phyloP scores from a whole-genome alignment of 2,888 invertebrate species.

The Caenorhabditis sp. region DNA sequence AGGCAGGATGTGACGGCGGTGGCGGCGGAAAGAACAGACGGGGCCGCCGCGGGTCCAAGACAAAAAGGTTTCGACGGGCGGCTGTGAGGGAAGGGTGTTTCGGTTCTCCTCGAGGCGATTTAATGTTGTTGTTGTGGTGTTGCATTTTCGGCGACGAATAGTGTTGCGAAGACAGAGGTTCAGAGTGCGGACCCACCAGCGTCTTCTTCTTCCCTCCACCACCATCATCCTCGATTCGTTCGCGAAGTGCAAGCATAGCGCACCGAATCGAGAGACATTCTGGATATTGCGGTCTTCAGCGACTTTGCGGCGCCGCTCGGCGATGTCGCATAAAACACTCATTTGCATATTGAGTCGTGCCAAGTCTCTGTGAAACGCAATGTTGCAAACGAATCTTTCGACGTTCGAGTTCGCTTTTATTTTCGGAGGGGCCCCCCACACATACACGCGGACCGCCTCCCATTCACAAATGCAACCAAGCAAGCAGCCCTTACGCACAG shows the following conservation, averaged over 20 bases:
- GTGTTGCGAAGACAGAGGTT: conserved; percentile 9
- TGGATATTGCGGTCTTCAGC: conserved; percentile 27
- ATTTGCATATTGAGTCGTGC: conserved; percentile 63
- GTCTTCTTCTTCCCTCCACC: conserved; percentile 32
- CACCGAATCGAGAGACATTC: conserved; percentile 55
- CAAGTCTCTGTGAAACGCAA: conserved; percentile 59
- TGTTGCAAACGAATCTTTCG: conserved; percentile 63
- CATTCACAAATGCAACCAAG: conserved; percentile 62
- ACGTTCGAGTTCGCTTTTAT: conserved; percentile 59
- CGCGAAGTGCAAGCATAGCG: conserved; percentile 60
- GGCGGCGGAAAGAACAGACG: conserved; percentile 20
- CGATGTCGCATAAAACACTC: conserved; percentile 62
- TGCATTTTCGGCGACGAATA: conserved; percentile 43
- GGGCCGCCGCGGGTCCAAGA: conserved; percentile 20
- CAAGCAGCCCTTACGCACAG: conserved; percentile 38
- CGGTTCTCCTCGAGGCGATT: conserved; percentile 46
- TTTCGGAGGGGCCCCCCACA: conserved; percentile 33
- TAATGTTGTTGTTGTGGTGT: conserved; percentile 64
- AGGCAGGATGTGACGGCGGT: background rate
- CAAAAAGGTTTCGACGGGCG: conserved; percentile 35
- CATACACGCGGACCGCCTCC: conserved; percentile 45
- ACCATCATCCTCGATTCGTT: conserved; percentile 58
- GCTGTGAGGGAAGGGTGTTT: conserved; percentile 27
- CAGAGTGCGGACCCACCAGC: conserved; percentile 32
- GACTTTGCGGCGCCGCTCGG: conserved; percentile 34